Conservation (phyloP, 2,113 vertebrate genomes). For the Leptobrachium leishanense region DNA sequence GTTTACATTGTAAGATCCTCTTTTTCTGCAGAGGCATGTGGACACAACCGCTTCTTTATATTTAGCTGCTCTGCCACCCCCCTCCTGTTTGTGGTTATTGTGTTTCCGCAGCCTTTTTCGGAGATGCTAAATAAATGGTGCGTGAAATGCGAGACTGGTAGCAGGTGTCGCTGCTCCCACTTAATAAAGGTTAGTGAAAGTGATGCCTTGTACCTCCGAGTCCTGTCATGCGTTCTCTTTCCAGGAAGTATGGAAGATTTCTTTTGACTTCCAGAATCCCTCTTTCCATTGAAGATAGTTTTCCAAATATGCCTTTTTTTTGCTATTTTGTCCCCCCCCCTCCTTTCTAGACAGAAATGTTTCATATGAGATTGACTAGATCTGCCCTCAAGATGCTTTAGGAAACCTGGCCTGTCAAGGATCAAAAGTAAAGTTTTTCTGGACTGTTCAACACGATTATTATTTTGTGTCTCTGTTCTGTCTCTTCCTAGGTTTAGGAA, state of each 20-base stretch:
- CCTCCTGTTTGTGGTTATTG: constrained; percentile 25
- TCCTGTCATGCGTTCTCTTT: constrained; percentile 9
- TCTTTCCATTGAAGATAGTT: no score
- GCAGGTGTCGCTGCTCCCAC: constrained; percentile 23
- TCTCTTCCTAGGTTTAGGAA: no score
- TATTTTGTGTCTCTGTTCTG: no score
- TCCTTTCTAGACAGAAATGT: no score
- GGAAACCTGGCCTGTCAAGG: no score
- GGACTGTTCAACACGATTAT: no score
- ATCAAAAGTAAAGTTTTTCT: no score
- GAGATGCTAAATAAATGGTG: not conserved
- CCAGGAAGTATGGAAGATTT: constrained; percentile 11
- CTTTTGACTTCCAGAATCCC: no score
- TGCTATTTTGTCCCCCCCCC: no score
- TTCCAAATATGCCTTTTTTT: no score
- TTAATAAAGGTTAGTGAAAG: constrained; percentile 13
- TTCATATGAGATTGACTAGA: no score
- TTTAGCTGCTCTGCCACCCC: not conserved
- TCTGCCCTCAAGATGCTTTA: no score
- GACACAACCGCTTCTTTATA: not conserved
- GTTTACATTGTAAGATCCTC: not conserved
- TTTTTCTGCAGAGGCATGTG: not conserved
- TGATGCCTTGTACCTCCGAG: constrained; percentile 7
- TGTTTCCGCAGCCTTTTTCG: not conserved
- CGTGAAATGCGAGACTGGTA: constrained; percentile 4